A percentile compares a stretch with the other conserved stretches of the same genome.
Conservation (phyloP, 2,888 invertebrate genomes). For the Trisateles emortualis region DNA sequence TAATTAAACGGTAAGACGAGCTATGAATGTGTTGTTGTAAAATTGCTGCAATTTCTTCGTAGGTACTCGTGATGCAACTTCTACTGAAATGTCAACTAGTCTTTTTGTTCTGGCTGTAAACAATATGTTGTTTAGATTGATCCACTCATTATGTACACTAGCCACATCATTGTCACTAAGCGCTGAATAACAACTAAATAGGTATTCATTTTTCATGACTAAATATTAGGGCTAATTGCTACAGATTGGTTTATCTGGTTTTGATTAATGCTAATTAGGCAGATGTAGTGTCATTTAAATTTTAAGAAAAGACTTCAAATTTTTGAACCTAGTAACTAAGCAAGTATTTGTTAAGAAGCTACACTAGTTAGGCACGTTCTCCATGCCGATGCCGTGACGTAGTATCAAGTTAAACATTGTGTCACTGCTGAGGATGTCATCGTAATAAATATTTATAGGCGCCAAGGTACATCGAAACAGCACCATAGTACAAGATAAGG, state of each 20-base stretch:
- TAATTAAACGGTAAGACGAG: slow-evolving; percentile 19
- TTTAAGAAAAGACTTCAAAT: not conserved
- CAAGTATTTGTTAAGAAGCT: not conserved
- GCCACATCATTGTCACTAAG: slow-evolving; percentile 11
- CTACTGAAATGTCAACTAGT: slow-evolving; percentile 30
- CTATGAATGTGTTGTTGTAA: slow-evolving; percentile 31
- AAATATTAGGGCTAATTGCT: slow-evolving; percentile 57
- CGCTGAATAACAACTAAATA: slow-evolving; percentile 25
- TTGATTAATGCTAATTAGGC: too few relatives aligned
- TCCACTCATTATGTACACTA: slow-evolving; percentile 9
- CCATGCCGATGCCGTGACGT: not conserved
- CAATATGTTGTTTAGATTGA: slow-evolving; percentile 14
- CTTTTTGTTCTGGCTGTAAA: slow-evolving; percentile 16
- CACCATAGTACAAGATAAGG: slow-evolving; percentile 62
- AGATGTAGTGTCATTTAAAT: too few relatives aligned
- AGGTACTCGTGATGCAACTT: slow-evolving; percentile 39
- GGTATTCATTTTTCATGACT: slow-evolving; percentile 29
- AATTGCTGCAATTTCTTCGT: slow-evolving; percentile 39
- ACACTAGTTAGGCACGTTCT: not conserved
- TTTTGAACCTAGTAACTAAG: too few relatives aligned
- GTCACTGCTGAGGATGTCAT: slow-evolving; percentile 22
- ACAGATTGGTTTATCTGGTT: slow-evolving; percentile 48
- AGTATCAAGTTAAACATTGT: slow-evolving; percentile 10
- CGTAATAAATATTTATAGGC: slow-evolving; percentile 28
- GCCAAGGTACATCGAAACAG: slow-evolving; percentile 23